Evolutionary conservation across 2,113 vertebrate species (phyloP).

Genomic region (Rhinogobius similis): DNA sequence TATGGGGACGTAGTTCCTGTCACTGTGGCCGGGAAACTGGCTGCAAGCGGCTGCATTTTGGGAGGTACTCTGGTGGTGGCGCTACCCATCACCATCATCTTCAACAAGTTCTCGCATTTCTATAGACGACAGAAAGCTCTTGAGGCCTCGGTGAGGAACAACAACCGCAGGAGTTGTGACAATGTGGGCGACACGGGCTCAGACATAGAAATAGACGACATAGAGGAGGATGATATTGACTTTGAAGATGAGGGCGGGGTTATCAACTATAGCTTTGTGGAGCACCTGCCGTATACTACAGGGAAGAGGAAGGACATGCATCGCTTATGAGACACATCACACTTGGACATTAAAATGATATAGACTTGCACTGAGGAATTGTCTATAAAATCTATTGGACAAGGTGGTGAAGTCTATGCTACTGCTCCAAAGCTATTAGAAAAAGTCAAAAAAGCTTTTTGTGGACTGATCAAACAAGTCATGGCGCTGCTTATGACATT

Average conservation of each 20-base stretch:
- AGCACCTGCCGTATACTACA: conserved; percentile 51
- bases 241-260: conserved; percentile 60
- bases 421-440: background rate
- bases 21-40: conserved; percentile 91
- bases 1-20: conserved; percentile 94
- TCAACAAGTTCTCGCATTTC: conserved; percentile 99
- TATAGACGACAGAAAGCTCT: conserved; percentile 94
- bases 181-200: conserved; percentile 44
- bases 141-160: conserved; percentile 90
- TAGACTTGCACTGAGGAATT: background rate
- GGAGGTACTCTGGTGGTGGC: conserved; percentile 94
- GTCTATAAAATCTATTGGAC: background rate
- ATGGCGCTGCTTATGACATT: background rate
- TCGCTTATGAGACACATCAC: conserved; percentile 37
- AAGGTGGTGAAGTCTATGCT: background rate
- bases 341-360: too few species aligned
- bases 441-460: background rate
- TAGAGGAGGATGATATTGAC: conserved; percentile 50
- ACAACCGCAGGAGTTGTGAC: conserved; percentile 65
- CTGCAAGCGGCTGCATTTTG: conserved; percentile 92
- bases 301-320: conserved; percentile 39
- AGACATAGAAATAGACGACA: conserved; percentile 45
- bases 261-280: conserved; percentile 73
- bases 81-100: conserved; percentile 97
- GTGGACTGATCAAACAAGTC: background rate